A percentile compares a stretch with the other conserved stretches of the same genome.
phyloP scores from a whole-genome alignment of 2,888 invertebrate species.

The Nomada hirtipes region DNA sequence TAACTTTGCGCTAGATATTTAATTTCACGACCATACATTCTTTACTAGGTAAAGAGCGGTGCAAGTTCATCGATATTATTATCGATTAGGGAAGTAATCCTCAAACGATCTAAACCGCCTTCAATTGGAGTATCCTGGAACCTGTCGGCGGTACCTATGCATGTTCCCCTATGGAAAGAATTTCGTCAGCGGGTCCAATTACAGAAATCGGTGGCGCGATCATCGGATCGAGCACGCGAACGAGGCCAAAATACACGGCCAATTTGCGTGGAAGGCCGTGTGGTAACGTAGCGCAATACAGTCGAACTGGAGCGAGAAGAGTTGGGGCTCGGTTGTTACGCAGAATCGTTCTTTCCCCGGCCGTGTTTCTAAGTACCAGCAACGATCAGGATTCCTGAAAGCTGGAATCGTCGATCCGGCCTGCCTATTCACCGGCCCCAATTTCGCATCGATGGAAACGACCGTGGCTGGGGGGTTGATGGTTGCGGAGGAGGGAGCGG shows the following conservation, averaged over 20 bases:
- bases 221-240: slow-evolving; percentile 4
- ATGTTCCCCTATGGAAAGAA: background rate
- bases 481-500: background rate
- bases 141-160: background rate
- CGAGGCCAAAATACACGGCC: slow-evolving; percentile 41
- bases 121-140: background rate
- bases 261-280: slow-evolving; percentile 51
- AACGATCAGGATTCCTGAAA: slow-evolving; percentile 40
- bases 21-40: too few species aligned
- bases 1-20: too few species aligned
- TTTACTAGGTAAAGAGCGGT: too few species aligned
- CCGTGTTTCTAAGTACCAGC: slow-evolving; percentile 42
- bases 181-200: slow-evolving; percentile 26
- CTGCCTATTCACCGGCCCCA: slow-evolving; percentile 60
- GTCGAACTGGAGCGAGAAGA: slow-evolving; percentile 59
- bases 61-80: too few species aligned
- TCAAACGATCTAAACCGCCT: too few species aligned
- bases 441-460: slow-evolving; percentile 71
- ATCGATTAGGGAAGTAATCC: too few species aligned
- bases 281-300: slow-evolving; percentile 20
- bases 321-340: slow-evolving; percentile 54
- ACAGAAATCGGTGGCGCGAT: slow-evolving; percentile 34
- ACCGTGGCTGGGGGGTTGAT: slow-evolving; percentile 13
- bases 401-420: slow-evolving; percentile 51
- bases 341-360: slow-evolving; percentile 48